Conservation (phyloP, 2,113 vertebrate genomes). For the Chloropsis cyanopogon region DNA sequence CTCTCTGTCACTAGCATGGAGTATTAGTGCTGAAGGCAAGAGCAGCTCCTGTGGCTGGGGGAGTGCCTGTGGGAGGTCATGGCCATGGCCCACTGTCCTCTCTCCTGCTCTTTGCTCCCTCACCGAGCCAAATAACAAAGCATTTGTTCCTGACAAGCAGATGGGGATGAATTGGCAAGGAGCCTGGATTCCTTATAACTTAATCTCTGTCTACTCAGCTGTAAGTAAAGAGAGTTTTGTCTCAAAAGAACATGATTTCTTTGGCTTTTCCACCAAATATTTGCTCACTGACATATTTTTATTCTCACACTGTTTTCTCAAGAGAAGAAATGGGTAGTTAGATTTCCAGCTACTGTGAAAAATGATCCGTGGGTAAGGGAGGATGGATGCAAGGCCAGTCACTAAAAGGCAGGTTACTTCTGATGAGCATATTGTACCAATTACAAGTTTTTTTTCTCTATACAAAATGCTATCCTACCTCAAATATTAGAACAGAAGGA, state of each 20-base stretch:
- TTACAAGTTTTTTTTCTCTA: not conserved
- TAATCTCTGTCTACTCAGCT: constrained; percentile 33
- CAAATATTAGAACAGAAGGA: not conserved
- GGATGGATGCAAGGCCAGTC: not conserved
- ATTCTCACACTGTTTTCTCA: not conserved
- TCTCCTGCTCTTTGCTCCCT: not conserved
- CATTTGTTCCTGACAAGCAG: constrained; percentile 11
- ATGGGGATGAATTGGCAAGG: constrained; percentile 30
- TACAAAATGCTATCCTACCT: not conserved
- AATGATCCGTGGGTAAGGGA: not conserved
- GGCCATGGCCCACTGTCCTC: not conserved
- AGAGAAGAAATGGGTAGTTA: not conserved
- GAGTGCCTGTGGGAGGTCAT: not conserved
- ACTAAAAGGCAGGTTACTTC: not conserved
- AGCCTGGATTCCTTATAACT: constrained; percentile 1
- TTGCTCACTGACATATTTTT: constrained; percentile 7
- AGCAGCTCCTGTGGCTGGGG: not conserved
- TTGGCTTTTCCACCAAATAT: not conserved
- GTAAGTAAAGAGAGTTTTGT: constrained; percentile 13
- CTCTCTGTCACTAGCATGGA: not conserved
- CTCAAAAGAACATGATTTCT: not conserved
- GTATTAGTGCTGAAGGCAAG: not conserved
- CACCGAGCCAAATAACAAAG: not conserved
- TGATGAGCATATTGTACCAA: not conserved
- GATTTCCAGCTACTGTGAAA: not conserved